Evolutionary conservation across 2,113 vertebrate genomes (phyloP).

Genomic region (Erythrocebus patas): DNA sequence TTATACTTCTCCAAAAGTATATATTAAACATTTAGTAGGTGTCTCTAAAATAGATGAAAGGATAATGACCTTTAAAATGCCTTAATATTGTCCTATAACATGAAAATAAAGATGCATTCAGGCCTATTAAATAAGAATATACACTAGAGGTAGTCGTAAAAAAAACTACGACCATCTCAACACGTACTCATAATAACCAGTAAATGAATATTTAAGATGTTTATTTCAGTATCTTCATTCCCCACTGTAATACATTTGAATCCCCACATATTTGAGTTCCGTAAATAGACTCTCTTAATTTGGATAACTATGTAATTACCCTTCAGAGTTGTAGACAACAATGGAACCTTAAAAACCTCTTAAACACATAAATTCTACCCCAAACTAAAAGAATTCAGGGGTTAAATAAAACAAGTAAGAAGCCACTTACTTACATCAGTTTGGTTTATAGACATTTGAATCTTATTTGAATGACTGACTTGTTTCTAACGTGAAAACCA

Average conservation of each 20-base stretch:
- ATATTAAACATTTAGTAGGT: constrained; percentile 3
- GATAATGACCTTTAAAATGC: background rate
- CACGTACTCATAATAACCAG: constrained; percentile 38
- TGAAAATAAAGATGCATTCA: background rate
- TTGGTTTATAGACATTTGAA: constrained; percentile 62
- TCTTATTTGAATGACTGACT: constrained; percentile 34
- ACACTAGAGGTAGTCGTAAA: background rate
- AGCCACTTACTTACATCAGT: constrained; percentile 63
- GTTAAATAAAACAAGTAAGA: constrained; percentile 62
- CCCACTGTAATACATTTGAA: constrained; percentile 40
- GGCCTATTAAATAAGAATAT: background rate
- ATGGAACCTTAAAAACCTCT: background rate
- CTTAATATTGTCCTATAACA: background rate
- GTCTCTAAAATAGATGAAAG: background rate
- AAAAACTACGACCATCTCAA: background rate
- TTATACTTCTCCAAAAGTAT: background rate
- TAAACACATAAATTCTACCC: constrained; percentile 37
- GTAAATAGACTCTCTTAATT: background rate
- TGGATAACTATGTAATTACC: background rate
- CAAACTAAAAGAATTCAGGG: constrained; percentile 36
- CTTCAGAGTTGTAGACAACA: background rate
- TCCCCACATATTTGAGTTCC: constrained; percentile 28
- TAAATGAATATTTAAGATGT: constrained; percentile 49
- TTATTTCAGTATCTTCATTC: constrained; percentile 63
- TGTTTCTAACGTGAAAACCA: constrained; percentile 69